Conservation (phyloP, 2,888 invertebrate genomes). For the Bibio marci region DNA sequence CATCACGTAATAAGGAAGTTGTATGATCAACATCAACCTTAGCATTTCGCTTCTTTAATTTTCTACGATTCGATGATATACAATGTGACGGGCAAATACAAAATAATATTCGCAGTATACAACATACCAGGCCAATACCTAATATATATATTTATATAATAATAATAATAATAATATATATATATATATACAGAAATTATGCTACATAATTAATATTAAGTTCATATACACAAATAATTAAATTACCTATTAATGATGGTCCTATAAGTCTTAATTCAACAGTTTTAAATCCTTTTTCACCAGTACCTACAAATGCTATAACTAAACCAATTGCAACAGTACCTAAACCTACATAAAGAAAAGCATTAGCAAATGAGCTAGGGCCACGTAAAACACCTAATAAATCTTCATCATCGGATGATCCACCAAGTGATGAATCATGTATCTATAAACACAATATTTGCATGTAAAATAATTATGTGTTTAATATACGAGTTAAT, state of each 20-base stretch:
- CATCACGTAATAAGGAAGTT: slow-evolving; percentile 27
- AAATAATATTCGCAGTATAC: slow-evolving; percentile 64
- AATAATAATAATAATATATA: slow-evolving; percentile 1
- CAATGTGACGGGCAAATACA: slow-evolving; percentile 71
- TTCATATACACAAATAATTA: neutral
- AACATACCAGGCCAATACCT: slow-evolving; percentile 63
- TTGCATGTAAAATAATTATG: slow-evolving; percentile 1
- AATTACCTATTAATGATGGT: slow-evolving; percentile 49
- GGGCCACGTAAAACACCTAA: slow-evolving; percentile 46
- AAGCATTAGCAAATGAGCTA: slow-evolving; percentile 67
- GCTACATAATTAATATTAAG: neutral
- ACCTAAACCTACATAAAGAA: slow-evolving; percentile 71
- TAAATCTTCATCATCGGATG: slow-evolving; percentile 56
- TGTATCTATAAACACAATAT: slow-evolving; percentile 42
- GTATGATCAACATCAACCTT: slow-evolving; percentile 30
- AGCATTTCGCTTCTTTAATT: slow-evolving; percentile 33
- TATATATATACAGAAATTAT: neutral
- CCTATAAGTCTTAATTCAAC: slow-evolving; percentile 73
- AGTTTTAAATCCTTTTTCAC: slow-evolving; percentile 77
- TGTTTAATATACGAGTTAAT: neutral
- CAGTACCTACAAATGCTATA: slow-evolving; percentile 78
- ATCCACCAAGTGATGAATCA: slow-evolving; percentile 66
- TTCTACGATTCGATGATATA: slow-evolving; percentile 46
- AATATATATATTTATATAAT: slow-evolving; percentile 12
- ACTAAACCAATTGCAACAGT: slow-evolving; percentile 70